These are phyloP conservation scores for Balearica regulorum DNA, from an alignment of 2,797 vertebrate species.

Conservation along the genomic window DNA sequence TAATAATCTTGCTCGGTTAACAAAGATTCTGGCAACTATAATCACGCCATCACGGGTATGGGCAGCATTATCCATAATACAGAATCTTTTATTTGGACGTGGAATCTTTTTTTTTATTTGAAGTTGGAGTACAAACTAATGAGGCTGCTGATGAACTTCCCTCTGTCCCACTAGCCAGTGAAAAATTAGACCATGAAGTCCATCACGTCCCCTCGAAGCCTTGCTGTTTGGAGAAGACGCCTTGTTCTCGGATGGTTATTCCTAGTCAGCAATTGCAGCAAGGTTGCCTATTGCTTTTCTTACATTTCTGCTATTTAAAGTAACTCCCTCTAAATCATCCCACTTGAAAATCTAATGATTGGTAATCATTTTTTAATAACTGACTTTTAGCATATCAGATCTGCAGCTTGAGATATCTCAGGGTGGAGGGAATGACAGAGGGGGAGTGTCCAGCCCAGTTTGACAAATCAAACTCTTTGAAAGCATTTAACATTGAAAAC, in stretches of 20 bases:
- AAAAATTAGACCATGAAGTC: background rate
- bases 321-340: background rate
- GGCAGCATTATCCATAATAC: background rate
- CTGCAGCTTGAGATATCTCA: background rate
- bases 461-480: background rate
- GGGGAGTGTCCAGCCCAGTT: background rate
- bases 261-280: background rate
- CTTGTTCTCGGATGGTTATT: background rate
- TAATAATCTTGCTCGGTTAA: background rate
- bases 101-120: background rate
- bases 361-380: background rate
- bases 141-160: background rate
- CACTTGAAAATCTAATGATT: background rate
- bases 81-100: background rate
- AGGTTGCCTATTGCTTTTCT: background rate
- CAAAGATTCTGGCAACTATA: background rate
- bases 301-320: background rate
- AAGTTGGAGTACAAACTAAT: background rate
- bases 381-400: background rate
- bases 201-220: background rate
- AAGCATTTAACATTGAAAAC: background rate
- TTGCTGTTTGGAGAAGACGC: background rate
- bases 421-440: too few relatives aligned
- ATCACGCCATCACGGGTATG: background rate
- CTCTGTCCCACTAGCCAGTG: background rate